Conservation (phyloP, 2,888 invertebrate species). For the Melipona beecheii region DNA sequence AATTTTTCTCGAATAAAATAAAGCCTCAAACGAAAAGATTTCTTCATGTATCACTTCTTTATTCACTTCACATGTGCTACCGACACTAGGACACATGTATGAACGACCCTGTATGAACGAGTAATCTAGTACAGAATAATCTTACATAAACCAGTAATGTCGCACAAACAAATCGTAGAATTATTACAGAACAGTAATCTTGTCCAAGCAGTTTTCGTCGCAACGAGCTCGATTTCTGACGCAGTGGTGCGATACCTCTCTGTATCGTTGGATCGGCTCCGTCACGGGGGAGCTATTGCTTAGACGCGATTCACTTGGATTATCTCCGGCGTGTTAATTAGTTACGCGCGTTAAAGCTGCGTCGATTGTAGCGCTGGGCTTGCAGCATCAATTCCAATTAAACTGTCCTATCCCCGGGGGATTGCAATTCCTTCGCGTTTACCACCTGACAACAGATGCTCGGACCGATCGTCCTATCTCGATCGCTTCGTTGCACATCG, state of each 20-base stretch:
- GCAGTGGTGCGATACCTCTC: neutral
- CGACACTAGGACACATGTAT: no score
- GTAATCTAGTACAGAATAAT: no score
- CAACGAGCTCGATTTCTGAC: slow-evolving; percentile 14
- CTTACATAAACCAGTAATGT: no score
- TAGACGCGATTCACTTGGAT: slow-evolving; percentile 46
- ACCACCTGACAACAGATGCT: slow-evolving; percentile 35
- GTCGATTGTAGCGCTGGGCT: slow-evolving; percentile 26
- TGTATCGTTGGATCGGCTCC: slow-evolving; percentile 1
- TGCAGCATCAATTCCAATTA: slow-evolving; percentile 68
- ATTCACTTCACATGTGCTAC: no score
- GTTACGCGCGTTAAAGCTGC: slow-evolving; percentile 44
- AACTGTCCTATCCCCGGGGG: slow-evolving; percentile 36
- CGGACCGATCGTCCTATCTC: neutral
- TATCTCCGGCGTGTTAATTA: slow-evolving; percentile 54
- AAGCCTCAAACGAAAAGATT: no score
- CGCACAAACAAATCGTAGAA: no score
- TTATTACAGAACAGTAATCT: no score
- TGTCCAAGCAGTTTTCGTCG: no score
- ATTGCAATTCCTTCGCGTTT: slow-evolving; percentile 45
- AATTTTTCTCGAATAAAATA: no score
- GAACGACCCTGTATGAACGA: no score
- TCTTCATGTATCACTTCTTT: no score
- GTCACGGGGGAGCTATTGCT: slow-evolving; percentile 46
- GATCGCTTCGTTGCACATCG: neutral